These are phyloP conservation scores for Metallyticus violacea DNA, from an alignment of 2,888 invertebrate genomes.

Conservation along the genomic window DNA sequence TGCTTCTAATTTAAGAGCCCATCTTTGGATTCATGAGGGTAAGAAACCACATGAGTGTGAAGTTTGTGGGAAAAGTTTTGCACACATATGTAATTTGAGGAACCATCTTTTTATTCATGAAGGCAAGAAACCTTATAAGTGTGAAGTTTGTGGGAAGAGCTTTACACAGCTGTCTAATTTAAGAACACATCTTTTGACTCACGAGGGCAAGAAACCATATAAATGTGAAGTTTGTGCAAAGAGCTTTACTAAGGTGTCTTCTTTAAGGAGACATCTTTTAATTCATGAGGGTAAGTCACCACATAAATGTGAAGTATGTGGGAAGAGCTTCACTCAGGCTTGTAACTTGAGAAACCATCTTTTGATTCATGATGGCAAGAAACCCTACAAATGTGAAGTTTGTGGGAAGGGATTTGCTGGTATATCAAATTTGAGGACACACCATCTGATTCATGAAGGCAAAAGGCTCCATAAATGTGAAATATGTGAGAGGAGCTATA, in stretches of 20 bases:
- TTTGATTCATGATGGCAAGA: neutral
- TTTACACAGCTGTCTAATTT: neutral
- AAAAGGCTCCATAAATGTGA: too few relatives aligned
- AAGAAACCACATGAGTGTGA: neutral
- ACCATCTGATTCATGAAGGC: too few relatives aligned
- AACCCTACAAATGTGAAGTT: neutral
- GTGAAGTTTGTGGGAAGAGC: neutral
- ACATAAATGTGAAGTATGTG: neutral
- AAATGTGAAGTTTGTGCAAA: neutral
- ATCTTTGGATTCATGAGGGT: neutral
- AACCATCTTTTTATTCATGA: neutral
- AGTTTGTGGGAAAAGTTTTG: neutral
- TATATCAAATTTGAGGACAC: too few relatives aligned
- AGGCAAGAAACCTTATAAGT: neutral
- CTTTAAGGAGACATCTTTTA: neutral
- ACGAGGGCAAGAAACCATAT: neutral
- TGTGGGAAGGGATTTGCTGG: too few relatives aligned
- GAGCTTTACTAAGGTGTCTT: neutral
- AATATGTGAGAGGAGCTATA: too few relatives aligned
- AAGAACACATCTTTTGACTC: neutral
- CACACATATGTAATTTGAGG: neutral
- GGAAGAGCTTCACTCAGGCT: neutral
- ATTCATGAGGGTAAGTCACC: neutral
- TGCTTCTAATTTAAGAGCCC: neutral
- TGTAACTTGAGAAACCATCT: too few relatives aligned